Evolutionary conservation across 1,140 invertebrate species (phyloP).

Genomic region (Oscheius sp.): DNA sequence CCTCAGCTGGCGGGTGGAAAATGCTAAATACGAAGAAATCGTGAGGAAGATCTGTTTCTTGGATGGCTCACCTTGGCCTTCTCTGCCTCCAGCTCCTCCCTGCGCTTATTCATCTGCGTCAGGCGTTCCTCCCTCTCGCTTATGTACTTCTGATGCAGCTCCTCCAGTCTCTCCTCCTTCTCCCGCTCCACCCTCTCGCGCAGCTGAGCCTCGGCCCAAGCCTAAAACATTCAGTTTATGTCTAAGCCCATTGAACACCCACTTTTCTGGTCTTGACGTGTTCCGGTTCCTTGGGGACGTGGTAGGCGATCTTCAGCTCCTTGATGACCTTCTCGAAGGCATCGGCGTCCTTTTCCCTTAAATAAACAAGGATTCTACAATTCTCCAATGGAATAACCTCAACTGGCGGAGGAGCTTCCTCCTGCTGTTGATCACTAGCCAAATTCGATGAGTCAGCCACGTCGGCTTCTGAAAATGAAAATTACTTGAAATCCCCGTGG

Average conservation of each 20-base stretch:
- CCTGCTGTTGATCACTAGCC: conserved; percentile 46
- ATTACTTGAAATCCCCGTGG: not conserved
- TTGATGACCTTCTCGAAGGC: conserved; percentile 50
- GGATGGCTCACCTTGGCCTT: conserved; percentile 20
- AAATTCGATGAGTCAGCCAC: conserved; percentile 50
- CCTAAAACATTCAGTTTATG: conserved; percentile 26
- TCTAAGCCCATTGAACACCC: not conserved
- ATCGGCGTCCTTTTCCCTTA: conserved; percentile 52
- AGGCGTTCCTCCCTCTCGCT: conserved; percentile 26
- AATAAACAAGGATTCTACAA: not conserved
- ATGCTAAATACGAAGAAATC: too few species aligned
- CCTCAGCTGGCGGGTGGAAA: too few species aligned
- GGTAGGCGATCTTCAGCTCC: conserved; percentile 57
- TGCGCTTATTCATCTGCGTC: conserved; percentile 26
- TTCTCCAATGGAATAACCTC: conserved; percentile 13
- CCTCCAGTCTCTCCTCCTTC: conserved; percentile 51
- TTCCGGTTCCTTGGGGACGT: conserved; percentile 43
- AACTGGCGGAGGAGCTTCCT: conserved; percentile 47
- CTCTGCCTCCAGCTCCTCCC: conserved; percentile 30
- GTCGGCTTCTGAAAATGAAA: conserved; percentile 42
- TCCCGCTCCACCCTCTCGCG: conserved; percentile 48
- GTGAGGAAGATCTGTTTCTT: too few species aligned
- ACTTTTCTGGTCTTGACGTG: conserved; percentile 43
- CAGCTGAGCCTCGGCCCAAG: conserved; percentile 55
- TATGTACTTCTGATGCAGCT: conserved; percentile 44